Evolutionary conservation across 1,140 invertebrate species (phyloP).

Genomic region (Brachionus koreanus): DNA sequence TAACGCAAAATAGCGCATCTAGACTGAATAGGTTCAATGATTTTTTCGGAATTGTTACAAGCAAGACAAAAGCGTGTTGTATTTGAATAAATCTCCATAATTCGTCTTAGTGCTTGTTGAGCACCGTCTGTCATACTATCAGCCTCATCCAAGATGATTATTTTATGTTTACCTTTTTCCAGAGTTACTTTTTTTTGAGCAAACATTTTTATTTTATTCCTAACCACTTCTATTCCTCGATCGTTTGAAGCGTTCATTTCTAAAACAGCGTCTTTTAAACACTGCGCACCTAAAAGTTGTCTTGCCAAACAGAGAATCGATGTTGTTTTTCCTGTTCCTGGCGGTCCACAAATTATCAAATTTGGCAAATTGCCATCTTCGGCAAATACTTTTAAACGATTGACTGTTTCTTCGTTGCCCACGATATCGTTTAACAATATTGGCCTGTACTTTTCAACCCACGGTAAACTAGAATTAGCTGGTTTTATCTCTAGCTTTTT

Average conservation of each 20-base stretch:
- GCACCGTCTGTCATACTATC: constrained; percentile 98
- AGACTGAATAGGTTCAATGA: constrained; percentile 98
- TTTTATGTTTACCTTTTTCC: constrained; percentile 76
- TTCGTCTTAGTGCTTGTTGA: constrained; percentile 89
- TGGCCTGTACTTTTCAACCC: constrained; percentile 97
- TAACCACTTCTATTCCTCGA: constrained; percentile 88
- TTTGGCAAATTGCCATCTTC: constrained; percentile 92
- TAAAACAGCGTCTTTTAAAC: constrained; percentile 85
- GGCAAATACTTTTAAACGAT: constrained; percentile 77
- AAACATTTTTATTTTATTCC: constrained; percentile 99
- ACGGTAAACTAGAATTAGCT: not conserved
- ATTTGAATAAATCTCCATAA: constrained; percentile 96
- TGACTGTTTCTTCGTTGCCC: constrained; percentile 91
- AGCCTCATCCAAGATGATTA: constrained; percentile 96
- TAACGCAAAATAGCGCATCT: constrained; percentile 95
- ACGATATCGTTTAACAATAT: constrained; percentile 82
- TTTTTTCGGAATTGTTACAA: constrained; percentile 97
- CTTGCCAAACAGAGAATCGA: constrained; percentile 90
- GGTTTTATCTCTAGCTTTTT: not conserved
- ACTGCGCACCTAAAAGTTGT: constrained; percentile 70
- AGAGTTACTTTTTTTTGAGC: constrained; percentile 91
- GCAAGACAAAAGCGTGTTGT: constrained; percentile 96
- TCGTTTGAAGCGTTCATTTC: constrained; percentile 98
- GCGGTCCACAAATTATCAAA: constrained; percentile 65
- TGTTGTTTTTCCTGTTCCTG: constrained; percentile 88